Evolutionary conservation across 2,113 vertebrate genomes (phyloP).

Genomic region (Xyrauchen texanus): DNA sequence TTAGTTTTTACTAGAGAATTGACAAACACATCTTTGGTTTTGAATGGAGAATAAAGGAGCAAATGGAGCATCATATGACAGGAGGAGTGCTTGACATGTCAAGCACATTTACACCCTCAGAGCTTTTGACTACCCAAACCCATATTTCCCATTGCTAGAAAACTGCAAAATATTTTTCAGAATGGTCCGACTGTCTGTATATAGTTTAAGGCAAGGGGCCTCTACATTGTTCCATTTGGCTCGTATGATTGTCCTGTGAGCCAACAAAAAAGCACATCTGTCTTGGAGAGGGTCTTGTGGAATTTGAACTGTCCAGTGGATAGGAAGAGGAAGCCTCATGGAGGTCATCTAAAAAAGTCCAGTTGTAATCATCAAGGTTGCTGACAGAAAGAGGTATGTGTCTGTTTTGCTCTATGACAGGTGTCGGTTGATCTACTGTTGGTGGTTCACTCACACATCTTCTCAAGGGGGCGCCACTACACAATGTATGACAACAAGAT

Average conservation of each 20-base stretch:
- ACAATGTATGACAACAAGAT: neutral
- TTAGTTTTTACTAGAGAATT: neutral
- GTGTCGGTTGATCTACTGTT: constrained; percentile 47
- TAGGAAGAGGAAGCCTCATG: neutral
- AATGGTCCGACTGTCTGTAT: neutral
- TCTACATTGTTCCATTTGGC: neutral
- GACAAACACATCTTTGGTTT: constrained; percentile 30
- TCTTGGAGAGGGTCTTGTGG: constrained; percentile 37
- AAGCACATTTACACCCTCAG: neutral
- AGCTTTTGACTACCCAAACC: neutral
- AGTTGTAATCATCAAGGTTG: constrained; percentile 74
- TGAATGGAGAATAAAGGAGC: neutral
- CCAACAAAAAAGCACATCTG: constrained; percentile 66
- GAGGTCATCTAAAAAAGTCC: constrained; percentile 65
- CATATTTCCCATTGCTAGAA: too few species aligned
- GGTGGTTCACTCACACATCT: constrained; percentile 73
- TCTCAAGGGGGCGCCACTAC: constrained; percentile 64
- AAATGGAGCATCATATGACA: neutral
- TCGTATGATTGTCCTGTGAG: constrained; percentile 49
- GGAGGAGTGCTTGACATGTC: neutral
- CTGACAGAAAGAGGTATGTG: constrained; percentile 66
- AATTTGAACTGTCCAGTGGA: too few species aligned
- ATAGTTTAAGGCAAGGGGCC: neutral
- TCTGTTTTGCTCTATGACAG: constrained; percentile 49
- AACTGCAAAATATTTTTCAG: neutral